Percentiles rank a stretch among this genome's conserved stretches.
phyloP scores from a whole-genome alignment of 2,113 vertebrate species.

The Heterochromis multidens region DNA sequence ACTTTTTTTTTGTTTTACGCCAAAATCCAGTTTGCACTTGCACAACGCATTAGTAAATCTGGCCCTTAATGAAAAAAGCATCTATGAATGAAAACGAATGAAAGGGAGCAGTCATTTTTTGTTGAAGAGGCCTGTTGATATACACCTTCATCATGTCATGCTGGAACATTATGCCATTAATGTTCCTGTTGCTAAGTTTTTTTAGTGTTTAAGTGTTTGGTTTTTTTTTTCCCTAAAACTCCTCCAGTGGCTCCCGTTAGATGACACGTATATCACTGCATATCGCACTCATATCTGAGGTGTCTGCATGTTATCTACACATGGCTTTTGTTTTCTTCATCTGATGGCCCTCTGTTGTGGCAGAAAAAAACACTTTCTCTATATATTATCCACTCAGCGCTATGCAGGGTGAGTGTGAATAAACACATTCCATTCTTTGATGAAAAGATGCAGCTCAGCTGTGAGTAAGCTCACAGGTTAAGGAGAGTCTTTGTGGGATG shows the following conservation, averaged over 20 bases:
- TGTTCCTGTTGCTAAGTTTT: background rate
- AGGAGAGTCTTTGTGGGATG: background rate
- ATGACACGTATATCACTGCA: background rate
- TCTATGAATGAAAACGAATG: too few relatives aligned
- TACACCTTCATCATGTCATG: background rate
- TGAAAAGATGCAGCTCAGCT: background rate
- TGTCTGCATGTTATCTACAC: background rate
- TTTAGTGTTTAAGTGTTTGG: too few relatives aligned
- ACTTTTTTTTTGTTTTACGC: too few relatives aligned
- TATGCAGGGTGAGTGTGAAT: constrained; percentile 7
- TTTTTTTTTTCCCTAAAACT: background rate
- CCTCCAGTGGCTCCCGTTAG: background rate
- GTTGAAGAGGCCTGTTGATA: background rate
- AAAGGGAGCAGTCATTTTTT: too few relatives aligned
- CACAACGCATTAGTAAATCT: too few relatives aligned
- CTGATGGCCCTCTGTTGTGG: background rate
- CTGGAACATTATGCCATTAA: background rate
- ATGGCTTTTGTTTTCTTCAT: background rate
- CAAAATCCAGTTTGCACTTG: too few relatives aligned
- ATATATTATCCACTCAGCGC: background rate
- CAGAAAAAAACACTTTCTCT: constrained; percentile 5
- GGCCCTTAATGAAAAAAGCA: too few relatives aligned
- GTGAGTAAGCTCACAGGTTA: background rate
- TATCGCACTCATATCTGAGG: background rate
- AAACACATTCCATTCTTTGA: background rate